phyloP scores from a whole-genome alignment of 1,140 invertebrate genomes.

The Parasteatoda tepidariorum region DNA sequence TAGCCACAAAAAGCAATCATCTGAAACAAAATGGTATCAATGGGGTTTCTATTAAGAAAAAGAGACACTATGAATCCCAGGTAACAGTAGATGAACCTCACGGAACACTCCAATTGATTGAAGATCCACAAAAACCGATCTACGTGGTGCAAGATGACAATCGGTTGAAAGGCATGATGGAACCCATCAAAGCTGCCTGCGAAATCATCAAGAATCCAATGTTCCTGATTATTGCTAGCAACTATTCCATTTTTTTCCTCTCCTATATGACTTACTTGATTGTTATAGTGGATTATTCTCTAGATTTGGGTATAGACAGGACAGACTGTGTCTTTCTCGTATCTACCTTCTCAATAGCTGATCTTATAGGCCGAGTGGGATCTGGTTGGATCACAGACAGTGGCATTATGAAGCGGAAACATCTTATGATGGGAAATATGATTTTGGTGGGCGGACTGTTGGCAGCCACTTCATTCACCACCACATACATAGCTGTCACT shows the following conservation, averaged over 20 bases:
- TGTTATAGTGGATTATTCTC: slow-evolving; percentile 62
- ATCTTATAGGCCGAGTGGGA: slow-evolving; percentile 60
- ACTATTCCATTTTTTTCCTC: slow-evolving; percentile 49
- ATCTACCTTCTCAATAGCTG: slow-evolving; percentile 58
- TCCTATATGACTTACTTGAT: slow-evolving; percentile 61
- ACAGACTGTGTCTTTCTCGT: slow-evolving; percentile 54
- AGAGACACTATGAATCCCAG: too few species aligned
- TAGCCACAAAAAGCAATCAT: too few species aligned
- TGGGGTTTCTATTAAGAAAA: too few species aligned
- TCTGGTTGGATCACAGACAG: slow-evolving; percentile 62
- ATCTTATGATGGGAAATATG: slow-evolving; percentile 56
- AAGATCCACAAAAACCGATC: too few species aligned
- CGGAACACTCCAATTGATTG: slow-evolving; percentile 28
- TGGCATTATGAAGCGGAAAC: slow-evolving; percentile 51
- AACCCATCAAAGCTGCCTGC: slow-evolving; percentile 4
- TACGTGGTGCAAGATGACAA: too few species aligned
- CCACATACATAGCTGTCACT: slow-evolving; percentile 46
- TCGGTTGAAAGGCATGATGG: slow-evolving; percentile 1
- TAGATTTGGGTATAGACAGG: slow-evolving; percentile 57
- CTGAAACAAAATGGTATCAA: too few species aligned
- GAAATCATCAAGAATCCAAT: slow-evolving; percentile 51
- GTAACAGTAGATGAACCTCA: not conserved
- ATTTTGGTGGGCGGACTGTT: slow-evolving; percentile 47
- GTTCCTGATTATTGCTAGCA: slow-evolving; percentile 55
- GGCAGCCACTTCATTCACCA: slow-evolving; percentile 37